A percentile compares a stretch with the other conserved stretches of the same genome.
Evolutionary conservation across 2,113 vertebrate species (phyloP).

Genomic region (Scomber scombrus): DNA sequence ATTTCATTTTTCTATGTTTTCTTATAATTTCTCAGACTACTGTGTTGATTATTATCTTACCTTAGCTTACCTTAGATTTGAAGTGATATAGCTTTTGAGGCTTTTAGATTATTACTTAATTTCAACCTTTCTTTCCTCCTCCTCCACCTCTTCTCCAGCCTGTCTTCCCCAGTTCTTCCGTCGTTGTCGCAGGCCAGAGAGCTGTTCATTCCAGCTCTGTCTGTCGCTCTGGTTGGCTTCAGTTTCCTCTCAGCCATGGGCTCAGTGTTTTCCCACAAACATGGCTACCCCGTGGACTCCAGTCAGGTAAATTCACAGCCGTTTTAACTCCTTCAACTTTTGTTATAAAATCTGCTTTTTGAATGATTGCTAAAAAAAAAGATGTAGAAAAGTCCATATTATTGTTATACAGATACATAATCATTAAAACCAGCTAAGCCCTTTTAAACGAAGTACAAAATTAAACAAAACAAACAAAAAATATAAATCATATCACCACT

Average conservation of each 20-base stretch:
- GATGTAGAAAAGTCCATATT: too few species aligned
- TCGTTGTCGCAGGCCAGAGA: constrained; percentile 57
- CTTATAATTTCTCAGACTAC: too few species aligned
- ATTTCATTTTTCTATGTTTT: neutral
- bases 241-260: constrained; percentile 62
- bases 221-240: constrained; percentile 66
- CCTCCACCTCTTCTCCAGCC: constrained; percentile 32
- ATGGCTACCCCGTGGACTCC: constrained; percentile 47
- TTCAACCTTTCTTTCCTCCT: constrained; percentile 1
- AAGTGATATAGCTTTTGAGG: too few species aligned
- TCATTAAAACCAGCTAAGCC: too few species aligned
- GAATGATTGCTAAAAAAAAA: too few species aligned
- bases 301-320: constrained; percentile 45
- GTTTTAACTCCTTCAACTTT: neutral
- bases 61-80: too few species aligned
- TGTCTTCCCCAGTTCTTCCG: constrained; percentile 56
- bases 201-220: constrained; percentile 63
- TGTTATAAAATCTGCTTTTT: neutral
- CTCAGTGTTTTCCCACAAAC: constrained; percentile 59
- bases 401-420: too few species aligned
- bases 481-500: too few species aligned
- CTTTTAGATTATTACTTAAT: neutral
- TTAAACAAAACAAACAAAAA: too few species aligned
- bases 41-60: too few species aligned
- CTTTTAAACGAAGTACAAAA: too few species aligned